Evolutionary conservation across 2,113 vertebrate genomes (phyloP), one percentile per base, ranked within the genome.

Genomic region (Ceyx margarethae): DNA sequence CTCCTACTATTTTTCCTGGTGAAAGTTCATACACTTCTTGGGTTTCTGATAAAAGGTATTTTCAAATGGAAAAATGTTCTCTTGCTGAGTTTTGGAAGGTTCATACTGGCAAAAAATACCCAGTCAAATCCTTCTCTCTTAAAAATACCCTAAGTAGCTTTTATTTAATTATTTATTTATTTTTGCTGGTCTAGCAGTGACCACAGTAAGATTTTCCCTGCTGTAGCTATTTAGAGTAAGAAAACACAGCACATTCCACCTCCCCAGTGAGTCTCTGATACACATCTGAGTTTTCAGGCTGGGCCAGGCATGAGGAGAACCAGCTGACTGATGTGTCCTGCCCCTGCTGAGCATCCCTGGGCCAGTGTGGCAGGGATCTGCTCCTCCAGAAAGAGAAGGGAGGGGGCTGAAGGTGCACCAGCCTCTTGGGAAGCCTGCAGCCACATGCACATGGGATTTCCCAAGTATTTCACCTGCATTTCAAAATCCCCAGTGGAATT

Each of bases 361-460:
- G 46, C 65, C 8, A 37, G 43, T 1, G 0, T 29, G 33, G 46
- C 5, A 1, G 18, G 40, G 2, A 0, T 54, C 57, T 56, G 62
- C 76, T 54, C n/a, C 2, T 5, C n/a, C 33, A 53, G 79, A 56
- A 74, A 67, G 68, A 74, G 42, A 46, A 69, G 54, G 13, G 80
- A 21, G 1, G 3, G 82, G 9, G 46, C 79, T 82, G 29, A 40
- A 79, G 90, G 88, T 37, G 35, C 35, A 37, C 35, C 35, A 37
- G 35, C n/a, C 48, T 83, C 23, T 69, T 25, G 37, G 21, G 69
- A 75, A 67, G 22, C 12, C 42, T 46, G 22, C 54, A 50, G 77
- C 48, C 37, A 77, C 6, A 25, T 71, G 53, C 67, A 50, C 10
- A 22, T 69, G n/a, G 43, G 46, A 66, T 92, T 62, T 77, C 29